Evolutionary conservation across 2,113 vertebrate genomes (phyloP), one percentile per base, ranked within the genome.

Genomic region (Microtus ochrogaster): DNA sequence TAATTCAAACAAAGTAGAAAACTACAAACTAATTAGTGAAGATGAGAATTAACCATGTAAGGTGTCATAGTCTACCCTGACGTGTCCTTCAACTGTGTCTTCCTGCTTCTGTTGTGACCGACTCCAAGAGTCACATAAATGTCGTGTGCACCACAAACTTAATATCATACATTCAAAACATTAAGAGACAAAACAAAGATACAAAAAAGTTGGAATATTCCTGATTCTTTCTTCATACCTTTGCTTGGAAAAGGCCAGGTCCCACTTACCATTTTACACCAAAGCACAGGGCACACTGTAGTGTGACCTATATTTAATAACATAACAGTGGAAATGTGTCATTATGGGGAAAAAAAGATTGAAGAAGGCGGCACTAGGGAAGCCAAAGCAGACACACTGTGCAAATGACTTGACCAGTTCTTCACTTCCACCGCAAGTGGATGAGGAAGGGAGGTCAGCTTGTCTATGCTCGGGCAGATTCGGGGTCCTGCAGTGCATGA

Each of bases 241-340:
- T 96, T 97, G 96, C 95, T 93, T 74, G 9, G 94, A 90, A 95
- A 96, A 79, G 24, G 76, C 30, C 70, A 74, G 78, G 30, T 52
- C 16, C 26, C 8, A 24, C 89, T 84, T 79, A 88, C 89, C 7
- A 66, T 90, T 66, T 91, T 33, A 55, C 81, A 49, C 73, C 63
- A n/a, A 90, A 28, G 86, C n/a, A 74, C 2, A 90, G 58, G 55
- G 70, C 44, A 89, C 3, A 86, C 17, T 39, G 24, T 63, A 87
- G 91, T 41, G 79, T 87, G 26, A 92, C 52, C 70, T 73, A 77
- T 12, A 14, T 17, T 30, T 77, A 58, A 21, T 78, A 81, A 91
- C 58, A 90, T 8, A 73, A 58, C 26, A 83, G 28, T 49, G 22
- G 44, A 61, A 52, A 58, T 65, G 61, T 58, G 68, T n/a, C 5